Percentiles rank a stretch among this genome's conserved stretches.
phyloP scores from a whole-genome alignment of 1,140 invertebrate genomes.

The Diachasmimorpha longicaudata region DNA sequence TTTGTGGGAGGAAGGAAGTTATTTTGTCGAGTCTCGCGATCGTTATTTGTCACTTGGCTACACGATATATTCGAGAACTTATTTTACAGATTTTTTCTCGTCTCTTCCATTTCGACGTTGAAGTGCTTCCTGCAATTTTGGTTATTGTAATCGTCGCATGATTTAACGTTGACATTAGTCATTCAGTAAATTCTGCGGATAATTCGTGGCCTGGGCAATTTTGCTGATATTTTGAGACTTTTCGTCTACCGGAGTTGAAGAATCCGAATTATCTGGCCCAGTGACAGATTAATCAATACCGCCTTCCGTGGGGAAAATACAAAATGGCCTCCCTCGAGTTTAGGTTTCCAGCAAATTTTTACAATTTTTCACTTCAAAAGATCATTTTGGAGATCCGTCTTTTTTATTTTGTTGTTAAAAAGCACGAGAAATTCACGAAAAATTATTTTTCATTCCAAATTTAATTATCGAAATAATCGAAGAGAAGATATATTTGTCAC shows the following conservation, averaged over 20 bases:
- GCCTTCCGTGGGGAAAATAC: conserved; percentile 56
- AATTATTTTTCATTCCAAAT: too few relatives aligned
- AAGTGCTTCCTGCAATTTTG: not conserved
- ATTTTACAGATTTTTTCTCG: not conserved
- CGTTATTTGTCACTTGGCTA: conserved; percentile 13
- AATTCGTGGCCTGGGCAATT: not conserved
- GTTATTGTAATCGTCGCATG: not conserved
- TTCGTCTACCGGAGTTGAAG: not conserved
- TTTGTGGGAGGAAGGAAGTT: conserved; percentile 5
- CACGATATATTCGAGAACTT: not conserved
- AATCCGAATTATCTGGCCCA: conserved; percentile 35
- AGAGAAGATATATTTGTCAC: too few relatives aligned
- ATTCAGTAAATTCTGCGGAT: not conserved
- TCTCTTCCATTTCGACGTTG: not conserved
- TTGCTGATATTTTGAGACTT: not conserved
- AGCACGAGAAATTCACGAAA: too few relatives aligned
- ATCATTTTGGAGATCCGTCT: not conserved
- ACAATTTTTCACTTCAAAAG: not conserved
- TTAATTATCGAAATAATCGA: too few relatives aligned
- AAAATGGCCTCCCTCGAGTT: conserved; percentile 58
- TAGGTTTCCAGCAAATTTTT: conserved; percentile 13
- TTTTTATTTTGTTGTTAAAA: too few relatives aligned
- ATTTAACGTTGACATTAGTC: not conserved
- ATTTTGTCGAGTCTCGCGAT: conserved; percentile 11
- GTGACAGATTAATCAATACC: conserved; percentile 63